These are phyloP conservation scores for Perca flavescens DNA, from an alignment of 2,113 vertebrate species.

Conservation along the genomic window DNA sequence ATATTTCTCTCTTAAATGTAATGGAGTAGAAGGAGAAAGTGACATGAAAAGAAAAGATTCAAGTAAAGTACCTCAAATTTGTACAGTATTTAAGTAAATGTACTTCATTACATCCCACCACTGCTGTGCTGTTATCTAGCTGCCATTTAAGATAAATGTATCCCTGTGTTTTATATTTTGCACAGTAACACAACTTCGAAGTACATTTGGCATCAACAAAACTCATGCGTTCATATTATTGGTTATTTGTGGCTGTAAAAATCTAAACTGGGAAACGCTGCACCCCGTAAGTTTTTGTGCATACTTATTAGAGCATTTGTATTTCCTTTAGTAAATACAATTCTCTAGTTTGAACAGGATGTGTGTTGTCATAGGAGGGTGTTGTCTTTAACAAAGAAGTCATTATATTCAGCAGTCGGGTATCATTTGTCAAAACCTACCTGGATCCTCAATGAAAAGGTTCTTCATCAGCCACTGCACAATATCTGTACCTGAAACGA, in stretches of 20 bases:
- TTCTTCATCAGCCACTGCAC: conserved; percentile 99
- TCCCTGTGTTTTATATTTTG: not conserved
- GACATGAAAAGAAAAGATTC: too few relatives aligned
- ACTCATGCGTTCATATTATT: not conserved
- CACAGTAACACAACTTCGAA: not conserved
- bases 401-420: not conserved
- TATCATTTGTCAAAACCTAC: conserved; percentile 73
- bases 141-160: not conserved
- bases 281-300: not conserved
- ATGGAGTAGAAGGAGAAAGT: too few relatives aligned
- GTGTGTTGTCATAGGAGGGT: not conserved
- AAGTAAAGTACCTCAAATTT: too few relatives aligned
- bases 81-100: too few relatives aligned
- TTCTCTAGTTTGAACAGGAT: not conserved
- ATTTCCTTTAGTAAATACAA: not conserved
- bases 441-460: conserved; percentile 94
- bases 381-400: not conserved
- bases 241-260: not conserved
- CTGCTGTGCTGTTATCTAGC: not conserved
- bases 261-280: not conserved
- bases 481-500: conserved; percentile 90
- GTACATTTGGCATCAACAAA: not conserved
- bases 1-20: too few relatives aligned
- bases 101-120: too few relatives aligned
- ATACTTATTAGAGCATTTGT: not conserved